Conservation (phyloP, 1,140 invertebrate genomes). For the Conus betulinus region DNA sequence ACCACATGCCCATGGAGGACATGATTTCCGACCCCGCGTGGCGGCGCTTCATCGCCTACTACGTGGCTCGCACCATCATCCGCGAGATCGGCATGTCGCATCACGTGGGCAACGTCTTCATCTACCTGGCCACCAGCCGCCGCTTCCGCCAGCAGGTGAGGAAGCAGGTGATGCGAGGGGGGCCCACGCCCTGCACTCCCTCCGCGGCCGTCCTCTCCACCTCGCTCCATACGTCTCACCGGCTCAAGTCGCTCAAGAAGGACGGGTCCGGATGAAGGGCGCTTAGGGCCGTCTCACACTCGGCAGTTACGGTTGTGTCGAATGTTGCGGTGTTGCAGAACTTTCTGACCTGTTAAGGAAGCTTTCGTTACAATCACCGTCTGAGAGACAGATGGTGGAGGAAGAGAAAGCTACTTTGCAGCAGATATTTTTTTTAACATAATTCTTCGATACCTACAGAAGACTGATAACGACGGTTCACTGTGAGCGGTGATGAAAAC, state of each 20-base stretch:
- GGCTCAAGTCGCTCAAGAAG: neutral
- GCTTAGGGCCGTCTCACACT: neutral
- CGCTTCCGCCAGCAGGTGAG: slow-evolving; percentile 35
- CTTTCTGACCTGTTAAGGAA: neutral
- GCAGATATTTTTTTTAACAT: too few relatives aligned
- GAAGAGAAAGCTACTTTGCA: neutral
- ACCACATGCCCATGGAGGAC: slow-evolving; percentile 34
- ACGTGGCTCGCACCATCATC: slow-evolving; percentile 55
- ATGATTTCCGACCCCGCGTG: slow-evolving; percentile 43
- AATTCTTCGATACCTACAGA: too few relatives aligned
- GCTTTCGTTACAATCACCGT: neutral
- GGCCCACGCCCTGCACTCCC: neutral
- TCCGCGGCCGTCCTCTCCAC: neutral
- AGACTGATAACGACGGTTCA: too few relatives aligned
- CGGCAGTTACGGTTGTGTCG: neutral
- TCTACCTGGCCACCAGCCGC: slow-evolving; percentile 55
- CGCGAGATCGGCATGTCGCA: slow-evolving; percentile 68
- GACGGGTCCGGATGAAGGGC: neutral
- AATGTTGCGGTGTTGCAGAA: neutral
- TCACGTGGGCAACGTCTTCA: slow-evolving; percentile 67
- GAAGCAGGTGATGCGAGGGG: slow-evolving; percentile 20
- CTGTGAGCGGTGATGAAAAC: too few relatives aligned
- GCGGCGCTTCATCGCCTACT: slow-evolving; percentile 49
- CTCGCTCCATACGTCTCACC: neutral
- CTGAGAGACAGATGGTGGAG: neutral